Base-by-base conservation (phyloP, 1,140 invertebrate genomes). In the Aporrectodea caliginosa region DNA sequence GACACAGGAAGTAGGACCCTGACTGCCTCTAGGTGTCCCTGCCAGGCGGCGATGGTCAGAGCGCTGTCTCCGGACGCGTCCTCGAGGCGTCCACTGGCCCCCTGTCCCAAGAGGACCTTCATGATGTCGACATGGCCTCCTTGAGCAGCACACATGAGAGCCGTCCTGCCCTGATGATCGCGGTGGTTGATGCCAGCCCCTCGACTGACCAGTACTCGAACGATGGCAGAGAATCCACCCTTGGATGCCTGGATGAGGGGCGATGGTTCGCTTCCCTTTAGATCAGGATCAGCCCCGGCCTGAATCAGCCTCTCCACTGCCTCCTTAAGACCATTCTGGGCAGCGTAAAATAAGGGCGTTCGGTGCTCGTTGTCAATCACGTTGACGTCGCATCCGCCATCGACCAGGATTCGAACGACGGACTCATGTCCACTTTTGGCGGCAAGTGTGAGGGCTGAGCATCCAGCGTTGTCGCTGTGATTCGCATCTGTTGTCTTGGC, bases 31-130 rank as follows among this genome's bases (percentile, higher is more conserved):
- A 73, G 35, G 72, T 82, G 83, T 12, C 85, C 85, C 71, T 94
- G 92, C 33, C 94, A 89, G 0, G 94, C 93, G 1, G 94, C 94
- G 2, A 79, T 2, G 1, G 78, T 79, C 71, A 79, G 73, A 12
- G 78, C 78, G 31, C 33, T 43, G 35, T 79, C 78, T 33, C 69
- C 68, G 34, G 77, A 72, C 29, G 32, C 70, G 35, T 78, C 77
- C 12, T 68, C 32, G 31, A 14, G 2, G 27, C 73, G n/a, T n/a
- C 12, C 75, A 58, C 75, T 35, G 43, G 73, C 58, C 30, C 35
- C 22, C 6, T 76, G 73, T 75, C 27, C 75, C 31, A 78, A 16
- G 29, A 80, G 79, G n/a, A 16, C 68, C 16, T 58, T 80, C 16
- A 71, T 72, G 32, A 78, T 70, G 16, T 77, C 75, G 31, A 71